A percentile compares a stretch with the other conserved stretches of the same genome.
phyloP scores from a whole-genome alignment of 2,797 vertebrate genomes.

The Allobates femoralis region DNA sequence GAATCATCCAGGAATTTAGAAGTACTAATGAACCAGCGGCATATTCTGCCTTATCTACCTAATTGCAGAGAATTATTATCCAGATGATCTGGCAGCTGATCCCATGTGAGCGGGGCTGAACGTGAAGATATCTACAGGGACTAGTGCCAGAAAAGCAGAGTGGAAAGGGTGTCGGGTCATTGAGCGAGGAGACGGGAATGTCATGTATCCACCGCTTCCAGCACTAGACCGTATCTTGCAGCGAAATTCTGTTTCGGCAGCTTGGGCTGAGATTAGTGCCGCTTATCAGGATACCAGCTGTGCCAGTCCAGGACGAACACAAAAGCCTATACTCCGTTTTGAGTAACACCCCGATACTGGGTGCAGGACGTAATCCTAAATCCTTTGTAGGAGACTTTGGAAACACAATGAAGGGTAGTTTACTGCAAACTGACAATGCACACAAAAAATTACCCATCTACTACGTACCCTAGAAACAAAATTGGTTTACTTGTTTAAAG shows the following conservation, averaged over 20 bases:
- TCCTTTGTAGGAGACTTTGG: conserved; percentile 8
- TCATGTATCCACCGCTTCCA: conserved; percentile 21
- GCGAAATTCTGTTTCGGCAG: conserved; percentile 12
- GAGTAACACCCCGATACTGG: background rate
- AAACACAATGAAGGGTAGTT: background rate
- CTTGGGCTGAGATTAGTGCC: conserved; percentile 11
- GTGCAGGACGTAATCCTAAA: conserved; percentile 11
- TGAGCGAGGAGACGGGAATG: conserved; percentile 41
- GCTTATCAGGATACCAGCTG: conserved; percentile 37
- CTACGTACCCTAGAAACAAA: background rate
- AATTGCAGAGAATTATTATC: conserved; percentile 67
- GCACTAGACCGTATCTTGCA: conserved; percentile 4
- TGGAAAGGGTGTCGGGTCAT: conserved; percentile 27
- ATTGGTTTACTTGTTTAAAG: no score
- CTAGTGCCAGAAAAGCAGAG: background rate
- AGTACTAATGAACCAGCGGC: background rate
- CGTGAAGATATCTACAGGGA: conserved; percentile 52
- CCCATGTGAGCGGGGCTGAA: conserved; percentile 48
- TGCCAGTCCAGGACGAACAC: conserved; percentile 6
- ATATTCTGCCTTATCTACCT: conserved; percentile 57
- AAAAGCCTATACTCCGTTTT: background rate
- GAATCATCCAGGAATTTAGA: background rate
- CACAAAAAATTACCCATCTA: no score
- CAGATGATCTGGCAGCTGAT: conserved; percentile 51
- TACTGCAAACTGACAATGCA: background rate